Evolutionary conservation across 2,888 invertebrate genomes (phyloP), one percentile per base, ranked within the genome.

Genomic region (Synanthedon andrenaeformis): DNA sequence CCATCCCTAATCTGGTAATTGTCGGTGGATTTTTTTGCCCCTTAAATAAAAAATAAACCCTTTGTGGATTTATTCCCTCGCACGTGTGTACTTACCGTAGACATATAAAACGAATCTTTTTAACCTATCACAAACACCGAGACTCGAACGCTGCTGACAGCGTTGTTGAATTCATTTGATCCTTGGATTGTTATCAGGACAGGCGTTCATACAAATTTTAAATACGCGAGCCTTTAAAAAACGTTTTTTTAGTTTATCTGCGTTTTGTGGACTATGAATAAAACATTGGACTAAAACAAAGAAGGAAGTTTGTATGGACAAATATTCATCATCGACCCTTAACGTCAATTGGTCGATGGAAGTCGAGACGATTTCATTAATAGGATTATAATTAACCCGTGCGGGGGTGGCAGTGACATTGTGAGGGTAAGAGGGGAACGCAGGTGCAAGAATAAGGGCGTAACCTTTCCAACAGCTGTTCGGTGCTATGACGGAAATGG

Each of bases 401-500:
- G 64, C 67, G 69, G 70, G 69, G 69, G 67, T 63, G 35, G 64
- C 66, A 62, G 66, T 71, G 70, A 70, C 68, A 70, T 62, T 62
- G 62, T 58, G 12, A 58, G 63, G 59, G 61, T 57, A 63, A 60
- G 61, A 63, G 67, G 61, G 59, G 58, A 51, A 51, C 62, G 82
- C 86, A 86, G 86, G 86, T 87, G 86, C 78, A 69, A 71, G 72
- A 72, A 74, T 73, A 70, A 72, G 75, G 82, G 82, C 75, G 82
- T 83, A 78, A 80, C 81, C 80, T 82, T 82, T 77, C 66, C 62
- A 76, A 79, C 86, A 87, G 84, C 86, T 85, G 86, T 76, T 79
- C 69, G 59, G 66, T 67, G 61, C 72, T 67, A 70, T 66, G 67
- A 64, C 76, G 77, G 78, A 79, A 83, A 79, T 74, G 65, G 64